Percentiles rank a stretch among this genome's conserved stretches.
Evolutionary conservation across 2,888 invertebrate genomes (phyloP).

Genomic region (Coelinius sp.): DNA sequence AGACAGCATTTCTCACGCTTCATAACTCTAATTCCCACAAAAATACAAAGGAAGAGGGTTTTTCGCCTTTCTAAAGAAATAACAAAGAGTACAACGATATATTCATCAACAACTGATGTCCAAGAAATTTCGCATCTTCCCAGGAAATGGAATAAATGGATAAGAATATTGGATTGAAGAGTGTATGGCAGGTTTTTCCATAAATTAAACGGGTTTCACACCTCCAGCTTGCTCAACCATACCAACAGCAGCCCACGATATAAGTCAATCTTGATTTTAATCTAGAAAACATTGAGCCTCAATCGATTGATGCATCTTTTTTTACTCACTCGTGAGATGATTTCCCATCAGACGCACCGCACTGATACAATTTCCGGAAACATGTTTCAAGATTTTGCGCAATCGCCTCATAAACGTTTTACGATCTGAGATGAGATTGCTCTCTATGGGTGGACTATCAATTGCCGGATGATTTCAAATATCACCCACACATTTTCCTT

Average conservation of each 20-base stretch:
- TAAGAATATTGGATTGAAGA: too few species aligned
- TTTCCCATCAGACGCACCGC: neutral
- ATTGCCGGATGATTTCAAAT: neutral
- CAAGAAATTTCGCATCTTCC: neutral
- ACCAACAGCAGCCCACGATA: neutral
- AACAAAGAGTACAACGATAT: too few species aligned
- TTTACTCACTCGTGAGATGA: neutral
- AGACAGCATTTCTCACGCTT: slow-evolving; percentile 3
- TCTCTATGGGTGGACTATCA: neutral
- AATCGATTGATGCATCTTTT: neutral
- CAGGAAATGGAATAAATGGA: slow-evolving; percentile 2
- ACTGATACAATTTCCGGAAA: slow-evolving; percentile 21
- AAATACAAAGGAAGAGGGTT: neutral
- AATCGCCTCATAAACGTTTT: slow-evolving; percentile 13
- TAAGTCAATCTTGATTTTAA: neutral
- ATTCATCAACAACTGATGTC: slow-evolving; percentile 15
- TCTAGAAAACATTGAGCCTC: slow-evolving; percentile 6
- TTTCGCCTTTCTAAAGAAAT: slow-evolving; percentile 13
- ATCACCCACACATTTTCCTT: neutral
- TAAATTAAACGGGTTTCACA: slow-evolving; percentile 40
- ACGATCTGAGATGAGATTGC: slow-evolving; percentile 3
- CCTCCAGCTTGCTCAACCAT: neutral
- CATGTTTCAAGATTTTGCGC: slow-evolving; percentile 5
- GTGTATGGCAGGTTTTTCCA: slow-evolving; percentile 33
- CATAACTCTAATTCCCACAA: slow-evolving; percentile 4